Evolutionary conservation across 2,113 vertebrate genomes (phyloP).

Genomic region (Pungitius pungitius): DNA sequence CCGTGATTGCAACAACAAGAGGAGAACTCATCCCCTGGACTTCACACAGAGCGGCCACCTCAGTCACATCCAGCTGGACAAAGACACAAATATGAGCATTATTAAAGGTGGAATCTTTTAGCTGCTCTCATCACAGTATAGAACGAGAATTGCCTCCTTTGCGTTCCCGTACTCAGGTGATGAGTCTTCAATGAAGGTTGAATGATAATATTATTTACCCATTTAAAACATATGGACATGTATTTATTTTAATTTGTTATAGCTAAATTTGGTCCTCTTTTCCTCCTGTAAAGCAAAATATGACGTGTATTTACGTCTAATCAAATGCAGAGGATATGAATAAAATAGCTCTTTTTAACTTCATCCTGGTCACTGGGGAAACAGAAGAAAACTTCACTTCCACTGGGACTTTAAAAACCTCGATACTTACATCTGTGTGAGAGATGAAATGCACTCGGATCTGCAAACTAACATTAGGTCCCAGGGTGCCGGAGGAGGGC

Average conservation of each 20-base stretch:
- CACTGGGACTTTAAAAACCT: not conserved
- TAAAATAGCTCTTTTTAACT: not conserved
- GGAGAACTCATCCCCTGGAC: slow-evolving; percentile 86
- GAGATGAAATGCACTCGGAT: slow-evolving; percentile 81
- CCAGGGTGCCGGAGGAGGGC: slow-evolving; percentile 81
- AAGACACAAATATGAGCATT: slow-evolving; percentile 1
- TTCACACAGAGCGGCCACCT: slow-evolving; percentile 83
- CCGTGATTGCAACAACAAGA: slow-evolving; percentile 81
- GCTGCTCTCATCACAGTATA: not conserved
- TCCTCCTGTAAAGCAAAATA: not conserved
- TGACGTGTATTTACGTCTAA: not conserved
- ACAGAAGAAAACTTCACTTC: too few species aligned
- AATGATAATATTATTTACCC: not conserved
- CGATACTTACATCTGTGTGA: slow-evolving; percentile 76
- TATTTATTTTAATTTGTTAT: not conserved
- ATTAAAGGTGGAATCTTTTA: not conserved
- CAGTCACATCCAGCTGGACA: slow-evolving; percentile 82
- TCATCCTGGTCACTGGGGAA: not conserved
- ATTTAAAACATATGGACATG: not conserved
- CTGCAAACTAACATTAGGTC: slow-evolving; percentile 82
- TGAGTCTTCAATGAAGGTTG: too few species aligned
- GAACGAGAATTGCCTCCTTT: not conserved
- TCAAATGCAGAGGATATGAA: not conserved
- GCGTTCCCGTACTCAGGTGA: not conserved
- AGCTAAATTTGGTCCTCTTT: not conserved